phyloP scores from a whole-genome alignment of 2,797 vertebrate species.

The Microhierax caerulescens region DNA sequence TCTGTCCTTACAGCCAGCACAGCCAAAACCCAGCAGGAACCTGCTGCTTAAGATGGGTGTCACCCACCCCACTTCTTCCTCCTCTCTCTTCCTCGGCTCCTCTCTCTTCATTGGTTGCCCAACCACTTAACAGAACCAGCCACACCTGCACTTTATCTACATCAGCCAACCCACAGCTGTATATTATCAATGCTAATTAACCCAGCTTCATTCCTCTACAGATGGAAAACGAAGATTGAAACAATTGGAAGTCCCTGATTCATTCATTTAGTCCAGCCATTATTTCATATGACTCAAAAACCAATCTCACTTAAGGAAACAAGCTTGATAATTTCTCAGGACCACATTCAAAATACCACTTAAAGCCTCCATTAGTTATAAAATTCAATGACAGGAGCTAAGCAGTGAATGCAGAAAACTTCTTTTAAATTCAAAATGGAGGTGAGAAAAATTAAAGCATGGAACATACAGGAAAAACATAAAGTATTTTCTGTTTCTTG shows the following conservation, averaged over 20 bases:
- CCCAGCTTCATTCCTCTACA: no score
- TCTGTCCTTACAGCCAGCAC: background rate
- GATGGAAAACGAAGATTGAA: background rate
- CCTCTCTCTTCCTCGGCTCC: no score
- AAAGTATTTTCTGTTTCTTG: background rate
- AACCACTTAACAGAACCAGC: no score
- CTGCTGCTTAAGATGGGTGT: background rate
- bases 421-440: background rate
- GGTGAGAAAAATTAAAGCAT: background rate
- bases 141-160: no score
- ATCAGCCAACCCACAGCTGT: no score
- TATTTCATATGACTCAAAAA: background rate
- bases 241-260: background rate
- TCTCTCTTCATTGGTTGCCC: no score
- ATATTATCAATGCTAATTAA: no score
- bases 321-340: background rate
- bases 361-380: background rate
- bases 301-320: background rate
- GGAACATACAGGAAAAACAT: background rate
- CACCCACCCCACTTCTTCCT: no score
- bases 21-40: background rate
- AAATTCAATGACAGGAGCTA: background rate
- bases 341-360: background rate
- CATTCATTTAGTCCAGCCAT: background rate
- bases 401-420: background rate